Evolutionary conservation across 2,113 vertebrate species (phyloP).

Genomic region (Rana temporaria): DNA sequence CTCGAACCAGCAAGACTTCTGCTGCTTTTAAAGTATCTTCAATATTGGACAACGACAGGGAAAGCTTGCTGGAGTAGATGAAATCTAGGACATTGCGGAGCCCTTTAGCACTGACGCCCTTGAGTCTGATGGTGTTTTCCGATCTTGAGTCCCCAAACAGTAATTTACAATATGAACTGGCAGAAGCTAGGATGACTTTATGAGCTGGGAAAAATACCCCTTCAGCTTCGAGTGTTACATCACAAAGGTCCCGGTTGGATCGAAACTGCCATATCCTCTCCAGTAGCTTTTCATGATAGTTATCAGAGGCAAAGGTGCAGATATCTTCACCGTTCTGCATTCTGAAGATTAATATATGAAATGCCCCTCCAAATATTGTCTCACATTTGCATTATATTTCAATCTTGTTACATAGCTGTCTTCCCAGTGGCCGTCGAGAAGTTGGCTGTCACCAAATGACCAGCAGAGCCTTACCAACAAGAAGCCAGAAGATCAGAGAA

Average conservation of each 20-base stretch:
- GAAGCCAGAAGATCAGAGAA: neutral
- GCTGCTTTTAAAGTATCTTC: slow-evolving; percentile 67
- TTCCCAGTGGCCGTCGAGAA: neutral
- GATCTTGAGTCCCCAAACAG: slow-evolving; percentile 50
- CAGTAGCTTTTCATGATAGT: slow-evolving; percentile 60
- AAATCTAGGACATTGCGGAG: slow-evolving; percentile 65
- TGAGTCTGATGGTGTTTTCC: slow-evolving; percentile 40
- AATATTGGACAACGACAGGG: slow-evolving; percentile 59
- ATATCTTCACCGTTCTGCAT: neutral
- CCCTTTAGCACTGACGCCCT: slow-evolving; percentile 52
- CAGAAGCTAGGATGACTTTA: slow-evolving; percentile 61
- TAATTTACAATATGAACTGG: slow-evolving; percentile 64
- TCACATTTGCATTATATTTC: neutral
- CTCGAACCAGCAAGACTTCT: slow-evolving; percentile 64
- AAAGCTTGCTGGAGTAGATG: slow-evolving; percentile 67
- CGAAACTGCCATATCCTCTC: slow-evolving; percentile 57
- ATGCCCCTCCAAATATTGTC: neutral
- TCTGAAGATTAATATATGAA: neutral
- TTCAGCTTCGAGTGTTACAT: slow-evolving; percentile 62
- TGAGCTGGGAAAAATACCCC: slow-evolving; percentile 63
- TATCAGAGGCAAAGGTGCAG: slow-evolving; percentile 34
- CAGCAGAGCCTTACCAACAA: neutral
- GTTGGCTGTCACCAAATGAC: neutral
- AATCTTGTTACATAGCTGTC: neutral
- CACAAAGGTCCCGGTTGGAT: neutral